Evolutionary conservation across 2,888 invertebrate genomes (phyloP).

Genomic region (Dusona sp.): DNA sequence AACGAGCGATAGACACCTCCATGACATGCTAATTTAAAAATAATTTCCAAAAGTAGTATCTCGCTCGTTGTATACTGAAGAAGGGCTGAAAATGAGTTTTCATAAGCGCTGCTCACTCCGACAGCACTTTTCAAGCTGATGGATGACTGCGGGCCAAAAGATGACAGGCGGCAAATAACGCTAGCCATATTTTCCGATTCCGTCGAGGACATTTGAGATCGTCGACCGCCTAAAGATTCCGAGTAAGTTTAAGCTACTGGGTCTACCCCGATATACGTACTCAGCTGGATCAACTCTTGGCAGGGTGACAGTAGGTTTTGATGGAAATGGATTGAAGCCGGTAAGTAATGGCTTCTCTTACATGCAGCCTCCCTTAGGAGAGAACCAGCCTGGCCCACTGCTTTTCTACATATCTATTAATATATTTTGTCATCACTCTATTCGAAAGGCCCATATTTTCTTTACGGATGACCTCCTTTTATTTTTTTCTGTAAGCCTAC

Average conservation of each 20-base stretch:
- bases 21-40: neutral
- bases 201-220: neutral
- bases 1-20: neutral
- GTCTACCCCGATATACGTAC: neutral
- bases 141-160: neutral
- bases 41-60: neutral
- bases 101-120: neutral
- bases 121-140: neutral
- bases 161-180: neutral
- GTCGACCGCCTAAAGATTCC: neutral
- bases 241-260: neutral
- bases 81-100: neutral
- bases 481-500: neutral
- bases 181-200: neutral
- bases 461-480: neutral
- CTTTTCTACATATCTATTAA: neutral
- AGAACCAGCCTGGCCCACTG: neutral
- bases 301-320: neutral
- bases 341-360: neutral
- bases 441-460: neutral
- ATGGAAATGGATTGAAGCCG: neutral
- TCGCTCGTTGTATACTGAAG: neutral
- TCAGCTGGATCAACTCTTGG: constrained; percentile 9
- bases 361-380: neutral
- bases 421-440: neutral